Percentiles rank a stretch among this genome's conserved stretches.
Evolutionary conservation across 2,888 invertebrate genomes (phyloP).

Genomic region (Limnephilus marmoratus): DNA sequence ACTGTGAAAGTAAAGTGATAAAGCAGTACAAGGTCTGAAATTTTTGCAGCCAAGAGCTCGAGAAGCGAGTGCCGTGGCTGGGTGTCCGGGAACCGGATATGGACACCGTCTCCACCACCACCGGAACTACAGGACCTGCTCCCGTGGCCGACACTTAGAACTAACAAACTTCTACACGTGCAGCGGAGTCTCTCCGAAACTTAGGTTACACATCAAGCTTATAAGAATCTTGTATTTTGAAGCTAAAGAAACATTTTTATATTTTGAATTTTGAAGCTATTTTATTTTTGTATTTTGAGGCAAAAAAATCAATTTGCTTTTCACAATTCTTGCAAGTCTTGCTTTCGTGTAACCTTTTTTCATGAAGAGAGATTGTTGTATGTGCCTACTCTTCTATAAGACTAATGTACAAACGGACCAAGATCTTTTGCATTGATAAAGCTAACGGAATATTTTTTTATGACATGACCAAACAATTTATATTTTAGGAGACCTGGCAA

Average conservation of each 20-base stretch:
- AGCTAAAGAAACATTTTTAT: too few relatives aligned
- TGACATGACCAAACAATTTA: not conserved
- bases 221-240: too few relatives aligned
- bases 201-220: too few relatives aligned
- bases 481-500: not conserved
- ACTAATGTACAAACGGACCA: not conserved
- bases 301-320: too few relatives aligned
- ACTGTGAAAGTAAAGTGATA: not conserved
- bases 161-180: too few relatives aligned
- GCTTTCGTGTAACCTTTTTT: not conserved
- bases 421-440: not conserved
- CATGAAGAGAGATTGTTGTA: not conserved
- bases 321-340: not conserved
- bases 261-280: too few relatives aligned
- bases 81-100: conserved; percentile 81
- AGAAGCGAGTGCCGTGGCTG: conserved; percentile 88
- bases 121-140: conserved; percentile 72
- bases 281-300: too few relatives aligned
- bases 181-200: too few relatives aligned
- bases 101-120: conserved; percentile 78
- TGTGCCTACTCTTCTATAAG: not conserved
- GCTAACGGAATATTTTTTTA: not conserved
- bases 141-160: conserved; percentile 67
- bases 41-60: conserved; percentile 82
- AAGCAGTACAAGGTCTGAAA: not conserved